Evolutionary conservation across 2,888 invertebrate species (phyloP).

Genomic region (Drosophila neonasuta): DNA sequence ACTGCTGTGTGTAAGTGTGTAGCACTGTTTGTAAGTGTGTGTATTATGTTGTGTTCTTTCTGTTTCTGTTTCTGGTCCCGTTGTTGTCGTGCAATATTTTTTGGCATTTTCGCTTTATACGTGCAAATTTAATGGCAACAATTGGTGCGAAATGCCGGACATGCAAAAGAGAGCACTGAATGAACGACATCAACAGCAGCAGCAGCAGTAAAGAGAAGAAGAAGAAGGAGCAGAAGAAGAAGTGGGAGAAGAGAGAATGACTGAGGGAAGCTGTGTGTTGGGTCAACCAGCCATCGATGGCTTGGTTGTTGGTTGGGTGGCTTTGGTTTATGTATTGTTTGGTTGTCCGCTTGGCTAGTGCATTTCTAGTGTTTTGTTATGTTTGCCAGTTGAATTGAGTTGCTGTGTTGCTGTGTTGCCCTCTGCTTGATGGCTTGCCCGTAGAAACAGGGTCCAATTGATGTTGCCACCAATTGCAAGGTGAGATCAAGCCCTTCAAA

Average conservation of each 20-base stretch:
- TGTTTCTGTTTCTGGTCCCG: constrained; percentile 40
- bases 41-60: neutral
- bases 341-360: constrained; percentile 27
- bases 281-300: constrained; percentile 25
- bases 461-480: constrained; percentile 25
- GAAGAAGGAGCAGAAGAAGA: constrained; percentile 1
- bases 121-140: constrained; percentile 75
- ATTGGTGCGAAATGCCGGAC: constrained; percentile 78
- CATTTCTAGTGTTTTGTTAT: constrained; percentile 36
- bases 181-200: constrained; percentile 55
- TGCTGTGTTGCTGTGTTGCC: constrained; percentile 2
- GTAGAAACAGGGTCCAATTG: constrained; percentile 48
- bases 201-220: constrained; percentile 29
- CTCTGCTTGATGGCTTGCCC: constrained; percentile 7
- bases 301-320: constrained; percentile 26
- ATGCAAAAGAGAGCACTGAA: constrained; percentile 56
- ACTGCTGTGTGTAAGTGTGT: constrained; percentile 5
- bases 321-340: neutral
- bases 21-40: constrained; percentile 31
- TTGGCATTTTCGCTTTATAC: constrained; percentile 72
- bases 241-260: neutral
- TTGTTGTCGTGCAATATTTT: constrained; percentile 71
- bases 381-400: constrained; percentile 24
- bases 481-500: constrained; percentile 32
- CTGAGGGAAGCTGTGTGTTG: constrained; percentile 9